Evolutionary conservation across 2,888 invertebrate genomes (phyloP), one percentile per base, ranked within the genome.

Genomic region (Hydraecia micacea): DNA sequence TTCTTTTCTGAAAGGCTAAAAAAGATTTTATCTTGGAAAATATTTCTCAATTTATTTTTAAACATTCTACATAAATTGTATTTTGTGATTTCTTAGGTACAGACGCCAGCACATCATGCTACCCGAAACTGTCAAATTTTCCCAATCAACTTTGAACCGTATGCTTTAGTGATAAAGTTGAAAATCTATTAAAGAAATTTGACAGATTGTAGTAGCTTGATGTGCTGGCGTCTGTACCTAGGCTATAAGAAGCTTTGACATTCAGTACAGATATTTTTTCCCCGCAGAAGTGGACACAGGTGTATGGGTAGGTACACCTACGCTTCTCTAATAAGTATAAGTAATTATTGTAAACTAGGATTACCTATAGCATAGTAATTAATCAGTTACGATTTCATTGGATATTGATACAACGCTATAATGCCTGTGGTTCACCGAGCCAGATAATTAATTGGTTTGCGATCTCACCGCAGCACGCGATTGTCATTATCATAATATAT

Each of bases 391-490:
- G 71, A 68, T 77, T 86, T 28, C 58, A 77, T 74, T 42, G 13
- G 58, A 21, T 72, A 86, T 60, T 65, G 66, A 81, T 71, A 74
- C 73, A 49, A 36, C 7, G 21, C 18, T 52, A n/a, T 73, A 65
- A 85, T 86, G 25, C 32, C 39, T 60, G 73, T n/a, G 86, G 73
- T 63, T 77, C 25, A 46, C 86, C 77, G 77, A 67, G 66, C 52
- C 15, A 65, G 36, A 32, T 77, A 86, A 83, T 74, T 84, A 74
- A 86, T 86, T 72, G 21, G 68, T 21, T 74, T 28, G 2, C 55
- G 68, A 77, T 72, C 77, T 82, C 42, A 65, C 86, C 83, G 62
- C 83, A 13, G 68, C 86, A 86, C 70, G 83, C 70, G 15, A 60
- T 18, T 8, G 13, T 7, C 8, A 85, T 75, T 71, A 71, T 11